Percentiles rank a stretch among this genome's conserved stretches.
Conservation (phyloP, 1,140 invertebrate genomes). For the Magallana ariakensis region DNA sequence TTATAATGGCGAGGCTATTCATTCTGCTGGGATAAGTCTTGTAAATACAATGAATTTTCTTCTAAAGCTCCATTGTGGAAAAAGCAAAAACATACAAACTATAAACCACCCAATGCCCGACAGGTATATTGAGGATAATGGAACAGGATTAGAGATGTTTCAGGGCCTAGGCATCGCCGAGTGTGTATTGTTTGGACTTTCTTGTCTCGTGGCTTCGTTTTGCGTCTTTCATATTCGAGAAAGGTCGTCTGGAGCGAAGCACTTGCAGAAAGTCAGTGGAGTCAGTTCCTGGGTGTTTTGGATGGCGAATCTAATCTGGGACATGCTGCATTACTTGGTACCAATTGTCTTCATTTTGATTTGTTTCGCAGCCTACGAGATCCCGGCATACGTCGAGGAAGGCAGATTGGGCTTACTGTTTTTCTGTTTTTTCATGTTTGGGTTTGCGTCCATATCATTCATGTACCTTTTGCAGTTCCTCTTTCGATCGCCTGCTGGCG, state of each 20-base stretch:
- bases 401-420: conserved; percentile 52
- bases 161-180: conserved; percentile 78
- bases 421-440: conserved; percentile 57
- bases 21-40: conserved; percentile 84
- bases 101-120: conserved; percentile 57
- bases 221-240: conserved; percentile 86
- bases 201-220: conserved; percentile 85
- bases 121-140: not conserved
- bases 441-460: conserved; percentile 50
- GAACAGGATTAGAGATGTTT: not conserved
- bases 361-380: conserved; percentile 60
- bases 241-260: conserved; percentile 74
- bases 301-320: conserved; percentile 64
- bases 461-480: conserved; percentile 59
- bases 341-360: conserved; percentile 59
- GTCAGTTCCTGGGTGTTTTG: conserved; percentile 61
- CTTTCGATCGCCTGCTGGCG: conserved; percentile 56
- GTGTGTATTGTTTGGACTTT: conserved; percentile 82
- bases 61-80: conserved; percentile 73
- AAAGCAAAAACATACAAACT: conserved; percentile 40
- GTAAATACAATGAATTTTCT: conserved; percentile 83
- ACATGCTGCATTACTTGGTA: conserved; percentile 66
- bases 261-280: conserved; percentile 66
- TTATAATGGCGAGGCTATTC: conserved; percentile 83
- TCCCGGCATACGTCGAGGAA: conserved; percentile 45